A percentile compares a stretch with the other conserved stretches of the same genome.
Conservation (phyloP, 2,797 vertebrate genomes). For the Phalloptychus januarius region DNA sequence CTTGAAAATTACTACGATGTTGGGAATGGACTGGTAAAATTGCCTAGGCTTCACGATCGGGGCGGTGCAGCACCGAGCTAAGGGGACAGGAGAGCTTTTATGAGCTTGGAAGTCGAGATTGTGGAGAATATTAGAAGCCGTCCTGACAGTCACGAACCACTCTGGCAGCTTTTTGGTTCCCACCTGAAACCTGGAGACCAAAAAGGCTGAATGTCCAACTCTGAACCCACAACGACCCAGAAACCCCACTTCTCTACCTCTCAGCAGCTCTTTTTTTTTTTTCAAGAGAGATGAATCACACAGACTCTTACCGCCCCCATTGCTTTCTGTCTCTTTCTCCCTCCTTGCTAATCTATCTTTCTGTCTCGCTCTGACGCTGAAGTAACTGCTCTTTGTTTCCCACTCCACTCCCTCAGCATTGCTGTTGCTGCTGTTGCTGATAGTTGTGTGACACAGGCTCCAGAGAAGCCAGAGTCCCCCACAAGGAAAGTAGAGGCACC, state of each 20-base stretch:
- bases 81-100: slow-evolving; percentile 60
- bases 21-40: slow-evolving; percentile 61
- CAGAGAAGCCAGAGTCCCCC: slow-evolving; percentile 84
- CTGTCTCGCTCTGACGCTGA: slow-evolving; percentile 66
- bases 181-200: background rate
- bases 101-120: slow-evolving; percentile 71
- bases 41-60: slow-evolving; percentile 53
- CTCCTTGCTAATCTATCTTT: slow-evolving; percentile 72
- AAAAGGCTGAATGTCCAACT: slow-evolving; percentile 19
- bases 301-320: slow-evolving; percentile 61
- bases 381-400: slow-evolving; percentile 79
- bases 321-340: slow-evolving; percentile 70
- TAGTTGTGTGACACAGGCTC: slow-evolving; percentile 84
- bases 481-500: slow-evolving; percentile 85
- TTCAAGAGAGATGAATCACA: slow-evolving; percentile 69
- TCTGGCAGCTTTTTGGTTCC: slow-evolving; percentile 38
- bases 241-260: slow-evolving; percentile 38
- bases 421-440: slow-evolving; percentile 83
- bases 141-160: slow-evolving; percentile 13
- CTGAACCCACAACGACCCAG: slow-evolving; percentile 24
- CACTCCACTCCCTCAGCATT: slow-evolving; percentile 79
- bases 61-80: slow-evolving; percentile 57
- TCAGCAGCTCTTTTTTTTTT: slow-evolving; percentile 55
- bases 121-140: slow-evolving; percentile 51
- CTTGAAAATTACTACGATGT: slow-evolving; percentile 55